Evolutionary conservation across 2,797 vertebrate species (phyloP).

Genomic region (Sebastes iracundus): DNA sequence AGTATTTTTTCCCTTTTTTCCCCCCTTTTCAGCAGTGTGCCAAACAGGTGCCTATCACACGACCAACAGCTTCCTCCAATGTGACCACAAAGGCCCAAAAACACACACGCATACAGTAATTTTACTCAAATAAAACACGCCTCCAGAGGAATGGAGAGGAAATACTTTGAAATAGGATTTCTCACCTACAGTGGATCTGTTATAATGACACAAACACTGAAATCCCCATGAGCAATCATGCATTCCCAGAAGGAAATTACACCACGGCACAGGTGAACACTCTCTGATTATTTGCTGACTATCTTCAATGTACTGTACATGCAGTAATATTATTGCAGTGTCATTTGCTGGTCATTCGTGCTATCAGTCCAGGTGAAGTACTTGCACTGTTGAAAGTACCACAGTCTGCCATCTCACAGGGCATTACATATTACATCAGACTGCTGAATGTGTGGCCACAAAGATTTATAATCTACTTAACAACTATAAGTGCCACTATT

Average conservation of each 20-base stretch:
- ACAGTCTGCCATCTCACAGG: background rate
- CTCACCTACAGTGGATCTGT: conserved; percentile 29
- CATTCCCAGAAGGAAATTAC: conserved; percentile 43
- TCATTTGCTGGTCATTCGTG: conserved; percentile 15
- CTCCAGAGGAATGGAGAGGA: conserved; percentile 20
- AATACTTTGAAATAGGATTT: conserved; percentile 42
- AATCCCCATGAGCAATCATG: conserved; percentile 28
- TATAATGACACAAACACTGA: conserved; percentile 41
- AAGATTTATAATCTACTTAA: conserved; percentile 5
- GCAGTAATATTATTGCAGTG: background rate
- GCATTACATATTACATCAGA: background rate
- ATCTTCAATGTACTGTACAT: background rate
- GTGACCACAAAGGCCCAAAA: background rate
- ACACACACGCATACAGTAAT: conserved; percentile 1
- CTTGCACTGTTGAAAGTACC: background rate
- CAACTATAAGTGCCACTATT: conserved; percentile 13
- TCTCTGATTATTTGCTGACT: conserved; percentile 25
- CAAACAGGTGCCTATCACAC: conserved; percentile 6
- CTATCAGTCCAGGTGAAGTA: conserved; percentile 20
- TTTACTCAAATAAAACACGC: conserved; percentile 32
- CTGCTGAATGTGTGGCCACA: background rate
- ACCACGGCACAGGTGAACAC: conserved; percentile 3
- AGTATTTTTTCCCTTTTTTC: background rate
- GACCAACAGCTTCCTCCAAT: background rate
- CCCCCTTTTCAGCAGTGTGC: background rate